phyloP scores from a whole-genome alignment of 2,113 vertebrate genomes.

The Alethe diademata region DNA sequence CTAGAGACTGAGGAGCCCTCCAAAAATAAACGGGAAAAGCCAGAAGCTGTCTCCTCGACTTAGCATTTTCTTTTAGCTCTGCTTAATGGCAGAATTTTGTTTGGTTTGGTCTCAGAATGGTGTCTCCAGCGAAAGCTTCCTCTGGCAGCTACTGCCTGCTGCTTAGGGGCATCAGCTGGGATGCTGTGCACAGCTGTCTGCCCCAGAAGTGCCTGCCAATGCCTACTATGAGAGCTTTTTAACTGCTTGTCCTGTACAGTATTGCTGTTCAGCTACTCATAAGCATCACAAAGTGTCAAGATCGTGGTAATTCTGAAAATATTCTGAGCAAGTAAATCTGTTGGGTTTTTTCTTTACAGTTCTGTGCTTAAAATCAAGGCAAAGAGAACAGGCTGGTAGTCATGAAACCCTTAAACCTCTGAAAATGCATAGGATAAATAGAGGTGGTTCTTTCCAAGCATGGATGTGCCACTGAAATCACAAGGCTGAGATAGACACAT shows the following conservation, averaged over 20 bases:
- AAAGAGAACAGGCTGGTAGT: neutral
- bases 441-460: neutral
- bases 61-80: neutral
- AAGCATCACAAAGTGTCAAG: neutral
- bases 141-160: neutral
- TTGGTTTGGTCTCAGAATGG: neutral
- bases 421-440: neutral
- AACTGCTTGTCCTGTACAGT: neutral
- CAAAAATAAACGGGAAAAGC: constrained; percentile 33
- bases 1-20: neutral
- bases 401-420: neutral
- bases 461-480: neutral
- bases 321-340: neutral
- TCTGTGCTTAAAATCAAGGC: neutral
- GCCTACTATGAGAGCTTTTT: neutral
- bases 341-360: neutral
- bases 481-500: neutral
- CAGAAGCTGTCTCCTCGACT: neutral
- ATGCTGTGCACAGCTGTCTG: neutral
- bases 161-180: neutral
- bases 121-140: neutral
- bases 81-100: neutral
- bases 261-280: neutral
- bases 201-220: neutral
- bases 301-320: neutral